Percentiles rank a stretch among this genome's conserved stretches.
Evolutionary conservation across 2,888 invertebrate species (phyloP).

Genomic region (Venusia cambrica): DNA sequence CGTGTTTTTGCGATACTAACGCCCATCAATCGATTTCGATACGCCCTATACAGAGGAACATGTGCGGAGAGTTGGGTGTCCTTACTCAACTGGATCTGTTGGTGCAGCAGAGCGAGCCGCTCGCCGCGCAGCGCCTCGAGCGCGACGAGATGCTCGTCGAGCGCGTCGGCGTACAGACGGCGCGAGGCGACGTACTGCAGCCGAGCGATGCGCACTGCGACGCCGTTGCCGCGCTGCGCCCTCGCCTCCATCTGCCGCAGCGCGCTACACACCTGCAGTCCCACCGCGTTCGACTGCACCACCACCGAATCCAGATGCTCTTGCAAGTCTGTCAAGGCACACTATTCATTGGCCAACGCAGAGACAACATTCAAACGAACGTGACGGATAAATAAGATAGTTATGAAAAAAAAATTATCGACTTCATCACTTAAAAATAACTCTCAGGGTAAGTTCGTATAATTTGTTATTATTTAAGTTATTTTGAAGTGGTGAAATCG

Average conservation of each 20-base stretch:
- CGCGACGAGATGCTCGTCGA: slow-evolving; percentile 73
- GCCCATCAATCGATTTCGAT: too few species aligned
- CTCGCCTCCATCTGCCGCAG: slow-evolving; percentile 70
- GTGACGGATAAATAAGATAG: too few species aligned
- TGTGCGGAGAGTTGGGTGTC: slow-evolving; percentile 5
- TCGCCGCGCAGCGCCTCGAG: slow-evolving; percentile 75
- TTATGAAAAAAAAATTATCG: too few species aligned
- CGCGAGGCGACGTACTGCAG: slow-evolving; percentile 73
- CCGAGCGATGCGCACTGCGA: slow-evolving; percentile 69
- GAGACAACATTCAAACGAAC: too few species aligned
- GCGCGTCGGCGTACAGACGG: slow-evolving; percentile 68
- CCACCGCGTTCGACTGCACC: slow-evolving; percentile 73
- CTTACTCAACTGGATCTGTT: slow-evolving; percentile 80
- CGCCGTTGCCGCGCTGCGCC: slow-evolving; percentile 53
- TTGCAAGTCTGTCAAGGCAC: slow-evolving; percentile 67
- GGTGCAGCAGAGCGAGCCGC: slow-evolving; percentile 75
- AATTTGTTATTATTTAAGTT: too few species aligned
- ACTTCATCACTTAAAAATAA: too few species aligned
- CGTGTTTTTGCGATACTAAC: too few species aligned
- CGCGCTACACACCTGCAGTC: slow-evolving; percentile 75
- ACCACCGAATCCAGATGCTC: slow-evolving; percentile 82
- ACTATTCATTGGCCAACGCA: too few species aligned
- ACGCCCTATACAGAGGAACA: too few species aligned
- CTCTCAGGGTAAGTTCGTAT: too few species aligned
- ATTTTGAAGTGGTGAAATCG: too few species aligned